Evolutionary conservation across 2,888 invertebrate species (phyloP).

Genomic region (Agapetus fuscipes): DNA sequence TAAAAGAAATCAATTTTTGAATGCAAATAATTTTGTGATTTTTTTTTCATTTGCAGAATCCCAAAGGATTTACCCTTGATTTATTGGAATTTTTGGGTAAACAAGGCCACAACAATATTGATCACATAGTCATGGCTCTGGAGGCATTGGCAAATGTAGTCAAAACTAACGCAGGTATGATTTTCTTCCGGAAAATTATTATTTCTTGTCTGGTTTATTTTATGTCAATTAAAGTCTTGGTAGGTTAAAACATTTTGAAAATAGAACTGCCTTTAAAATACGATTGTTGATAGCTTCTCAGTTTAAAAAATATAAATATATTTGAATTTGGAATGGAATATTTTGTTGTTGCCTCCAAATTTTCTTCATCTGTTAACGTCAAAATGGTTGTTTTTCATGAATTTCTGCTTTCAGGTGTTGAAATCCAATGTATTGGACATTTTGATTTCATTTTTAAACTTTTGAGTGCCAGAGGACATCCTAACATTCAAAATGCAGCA

Average conservation of each 20-base stretch:
- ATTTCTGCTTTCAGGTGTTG: constrained; percentile 53
- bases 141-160: constrained; percentile 87
- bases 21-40: too few relatives aligned
- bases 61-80: constrained; percentile 85
- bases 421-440: constrained; percentile 94
- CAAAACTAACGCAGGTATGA: constrained; percentile 63
- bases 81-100: constrained; percentile 73
- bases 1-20: too few relatives aligned
- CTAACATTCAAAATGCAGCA: constrained; percentile 30
- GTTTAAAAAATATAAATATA: background rate
- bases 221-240: constrained; percentile 1
- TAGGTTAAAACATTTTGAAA: too few relatives aligned
- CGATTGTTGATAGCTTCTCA: background rate
- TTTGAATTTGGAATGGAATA: too few relatives aligned
- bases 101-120: constrained; percentile 53
- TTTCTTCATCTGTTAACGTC: constrained; percentile 1
- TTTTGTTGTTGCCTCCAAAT: constrained; percentile 3
- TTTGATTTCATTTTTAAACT: constrained; percentile 84
- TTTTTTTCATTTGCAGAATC: constrained; percentile 54
- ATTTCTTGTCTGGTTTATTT: background rate
- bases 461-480: constrained; percentile 39
- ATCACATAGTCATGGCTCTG: constrained; percentile 75
- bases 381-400: too few relatives aligned
- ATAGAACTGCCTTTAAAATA: background rate
- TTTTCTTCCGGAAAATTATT: too few relatives aligned